Base-by-base conservation (phyloP, 1,140 invertebrate genomes). In the Ganaspis sp. region DNA sequence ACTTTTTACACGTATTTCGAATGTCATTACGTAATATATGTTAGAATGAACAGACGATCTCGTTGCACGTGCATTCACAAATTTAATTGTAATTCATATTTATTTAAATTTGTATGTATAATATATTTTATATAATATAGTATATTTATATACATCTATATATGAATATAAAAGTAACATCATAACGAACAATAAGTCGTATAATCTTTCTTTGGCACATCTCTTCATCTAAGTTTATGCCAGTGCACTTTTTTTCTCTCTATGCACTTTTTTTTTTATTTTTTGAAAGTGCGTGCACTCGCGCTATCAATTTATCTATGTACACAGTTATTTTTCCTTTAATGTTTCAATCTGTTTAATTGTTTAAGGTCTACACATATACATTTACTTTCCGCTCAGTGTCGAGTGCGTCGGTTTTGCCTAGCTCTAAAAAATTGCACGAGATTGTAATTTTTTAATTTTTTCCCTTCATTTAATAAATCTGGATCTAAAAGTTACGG, bases 201-300 rank as follows among this genome's bases (percentile, higher is more conserved):
- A 82, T n/a, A n/a, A n/a, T 85, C 78, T 85, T 84, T 85, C 4
- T 86, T 88, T 87, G 86, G 86, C 86, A 87, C 86, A 86, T 85
- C 77, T 86, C 80, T 74, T 76, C 76, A 76, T 74, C 70, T 83
- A 80, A 77, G 49, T 15, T 26, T 23, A 23, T 37, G 72, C 58
- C 38, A 21, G 21, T n/a, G 58, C 21, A 58, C 17, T 19, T 69
- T 74, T 74, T 40, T 29, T 37, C 3, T 74, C 17, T 19, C 23
- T 23, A 17, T 9, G 19, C 8, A 9, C 58, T 19, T 11, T 9
- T 15, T 69, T 12, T 74, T 12, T 74, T 69, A 12, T 6, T 34
- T 34, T 38, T 40, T 21, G 40, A 70, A 40, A 19, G 21, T 15
- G 15, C 29, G 34, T 42, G 69, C 38, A 38, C 38, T 11, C 34